phyloP scores from a whole-genome alignment of 2,113 vertebrate genomes.

The Mastomys coucha region DNA sequence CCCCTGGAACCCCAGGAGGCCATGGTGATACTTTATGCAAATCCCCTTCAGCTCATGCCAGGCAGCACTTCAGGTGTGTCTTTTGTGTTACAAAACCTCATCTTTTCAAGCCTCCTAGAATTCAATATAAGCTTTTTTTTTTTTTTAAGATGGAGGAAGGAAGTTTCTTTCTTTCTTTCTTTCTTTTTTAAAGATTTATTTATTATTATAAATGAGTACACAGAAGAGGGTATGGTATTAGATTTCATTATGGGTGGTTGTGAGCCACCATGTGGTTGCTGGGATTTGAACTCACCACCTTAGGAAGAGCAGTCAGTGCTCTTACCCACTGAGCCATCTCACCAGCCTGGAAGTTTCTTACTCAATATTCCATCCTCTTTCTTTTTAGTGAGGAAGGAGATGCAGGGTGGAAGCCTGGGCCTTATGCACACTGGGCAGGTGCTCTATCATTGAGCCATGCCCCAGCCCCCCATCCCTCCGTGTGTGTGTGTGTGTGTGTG shows the following conservation, averaged over 20 bases:
- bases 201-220: too few species aligned
- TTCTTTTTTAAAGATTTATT: too few species aligned
- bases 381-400: neutral
- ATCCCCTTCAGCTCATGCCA: neutral
- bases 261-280: too few species aligned
- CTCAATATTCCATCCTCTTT: neutral
- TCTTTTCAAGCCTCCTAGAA: neutral
- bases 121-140: neutral
- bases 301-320: too few species aligned
- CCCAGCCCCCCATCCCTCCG: too few species aligned
- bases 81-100: neutral
- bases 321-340: too few species aligned
- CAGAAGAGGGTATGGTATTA: too few species aligned
- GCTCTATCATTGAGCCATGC: neutral
- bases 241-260: too few species aligned
- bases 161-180: too few species aligned
- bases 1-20: neutral
- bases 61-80: too few species aligned
- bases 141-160: neutral
- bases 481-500: neutral
- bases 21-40: rapidly evolving
- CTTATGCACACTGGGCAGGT: neutral
- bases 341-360: too few species aligned
- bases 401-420: neutral
- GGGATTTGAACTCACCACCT: too few species aligned